Evolutionary conservation across 1,140 invertebrate species (phyloP).

Genomic region (Bombyx mori): DNA sequence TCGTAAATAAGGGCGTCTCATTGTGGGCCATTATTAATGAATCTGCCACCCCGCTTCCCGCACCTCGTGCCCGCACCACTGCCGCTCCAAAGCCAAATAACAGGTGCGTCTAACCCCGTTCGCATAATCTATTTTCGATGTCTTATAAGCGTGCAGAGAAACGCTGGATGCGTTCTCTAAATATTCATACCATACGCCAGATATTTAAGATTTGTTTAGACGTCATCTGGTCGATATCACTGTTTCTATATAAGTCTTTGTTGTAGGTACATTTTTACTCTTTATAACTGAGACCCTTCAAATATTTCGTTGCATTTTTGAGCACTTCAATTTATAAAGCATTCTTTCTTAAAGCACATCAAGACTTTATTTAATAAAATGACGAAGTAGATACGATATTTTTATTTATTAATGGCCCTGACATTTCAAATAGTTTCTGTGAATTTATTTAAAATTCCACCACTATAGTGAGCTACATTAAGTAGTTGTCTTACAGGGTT

Average conservation of each 20-base stretch:
- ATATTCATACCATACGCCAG: constrained; percentile 68
- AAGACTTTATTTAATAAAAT: no score
- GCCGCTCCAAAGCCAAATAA: constrained; percentile 60
- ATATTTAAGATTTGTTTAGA: constrained; percentile 66
- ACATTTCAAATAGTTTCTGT: no score
- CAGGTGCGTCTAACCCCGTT: constrained; percentile 70
- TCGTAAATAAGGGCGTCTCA: constrained; percentile 69
- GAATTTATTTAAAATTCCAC: no score
- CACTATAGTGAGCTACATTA: neutral
- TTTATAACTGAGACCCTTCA: no score
- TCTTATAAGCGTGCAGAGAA: constrained; percentile 61
- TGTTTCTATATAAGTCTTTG: constrained; percentile 25
- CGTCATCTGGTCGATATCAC: constrained; percentile 62
- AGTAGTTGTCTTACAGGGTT: constrained; percentile 25
- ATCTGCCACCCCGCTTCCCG: constrained; percentile 39
- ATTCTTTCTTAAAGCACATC: no score
- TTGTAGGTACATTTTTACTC: no score
- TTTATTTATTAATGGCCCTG: no score
- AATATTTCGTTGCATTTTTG: no score
- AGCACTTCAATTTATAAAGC: no score
- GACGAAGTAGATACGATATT: no score
- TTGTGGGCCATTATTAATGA: constrained; percentile 68
- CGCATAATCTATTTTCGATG: constrained; percentile 70
- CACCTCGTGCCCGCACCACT: constrained; percentile 31
- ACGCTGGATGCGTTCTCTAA: constrained; percentile 57